Evolutionary conservation across 2,888 invertebrate species (phyloP).

Genomic region (Tenthredo distinguenda): DNA sequence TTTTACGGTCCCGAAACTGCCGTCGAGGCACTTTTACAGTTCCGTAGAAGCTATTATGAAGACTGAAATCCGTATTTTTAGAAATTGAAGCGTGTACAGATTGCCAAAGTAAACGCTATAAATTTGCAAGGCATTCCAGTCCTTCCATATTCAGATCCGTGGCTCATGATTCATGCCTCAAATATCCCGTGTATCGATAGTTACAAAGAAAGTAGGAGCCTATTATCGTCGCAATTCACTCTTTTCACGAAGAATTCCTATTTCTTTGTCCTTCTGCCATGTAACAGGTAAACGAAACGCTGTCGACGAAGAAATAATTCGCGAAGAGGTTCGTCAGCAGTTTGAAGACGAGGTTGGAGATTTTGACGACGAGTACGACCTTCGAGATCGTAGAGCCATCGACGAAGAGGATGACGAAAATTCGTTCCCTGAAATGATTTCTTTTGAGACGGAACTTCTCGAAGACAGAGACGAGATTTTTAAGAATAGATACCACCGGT

Average conservation of each 20-base stretch:
- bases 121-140: not conserved
- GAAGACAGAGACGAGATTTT: slow-evolving; percentile 2
- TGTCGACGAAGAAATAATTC: slow-evolving; percentile 56
- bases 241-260: not conserved
- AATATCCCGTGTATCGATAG: not conserved
- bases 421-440: slow-evolving; percentile 64
- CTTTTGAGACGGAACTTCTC: slow-evolving; percentile 55
- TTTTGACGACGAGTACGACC: slow-evolving; percentile 59
- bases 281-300: slow-evolving; percentile 68
- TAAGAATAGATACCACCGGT: slow-evolving; percentile 35
- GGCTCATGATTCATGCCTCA: not conserved
- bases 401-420: slow-evolving; percentile 71
- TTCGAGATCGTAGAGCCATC: slow-evolving; percentile 64
- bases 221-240: not conserved
- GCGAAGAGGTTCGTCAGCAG: slow-evolving; percentile 54
- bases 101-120: not conserved
- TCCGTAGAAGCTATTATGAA: not conserved
- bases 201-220: not conserved
- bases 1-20: not conserved
- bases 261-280: not conserved
- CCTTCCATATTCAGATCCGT: not conserved
- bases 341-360: slow-evolving; percentile 53
- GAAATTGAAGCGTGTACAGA: not conserved
- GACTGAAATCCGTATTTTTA: not conserved
- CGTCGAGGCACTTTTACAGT: not conserved